A percentile compares a stretch with the other conserved stretches of the same genome.
Conservation (phyloP, 2,113 vertebrate genomes). For the Daphoenositta chrysoptera region DNA sequence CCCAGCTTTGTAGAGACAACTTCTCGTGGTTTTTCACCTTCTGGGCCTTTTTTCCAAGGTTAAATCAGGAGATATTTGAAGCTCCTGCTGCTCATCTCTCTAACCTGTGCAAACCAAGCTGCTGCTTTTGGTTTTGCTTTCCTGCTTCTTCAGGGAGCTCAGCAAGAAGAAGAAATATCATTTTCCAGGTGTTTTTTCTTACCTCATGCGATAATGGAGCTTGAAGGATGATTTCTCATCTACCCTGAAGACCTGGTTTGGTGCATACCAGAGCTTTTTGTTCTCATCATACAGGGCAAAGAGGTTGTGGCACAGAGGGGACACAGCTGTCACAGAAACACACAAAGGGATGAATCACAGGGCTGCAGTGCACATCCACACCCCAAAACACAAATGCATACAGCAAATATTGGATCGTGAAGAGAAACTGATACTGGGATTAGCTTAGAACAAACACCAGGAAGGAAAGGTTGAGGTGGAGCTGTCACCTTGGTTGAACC, state of each 20-base stretch:
- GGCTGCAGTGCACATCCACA: rapidly evolving
- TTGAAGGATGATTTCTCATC: conserved; percentile 81
- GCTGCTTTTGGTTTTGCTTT: not conserved
- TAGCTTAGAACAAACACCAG: not conserved
- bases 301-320: conserved; percentile 93
- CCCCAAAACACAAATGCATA: not conserved
- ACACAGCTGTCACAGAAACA: conserved; percentile 77
- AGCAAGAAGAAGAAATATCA: rapidly evolving
- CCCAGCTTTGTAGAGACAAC: not conserved
- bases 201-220: conserved; percentile 96
- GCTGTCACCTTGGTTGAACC: not conserved
- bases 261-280: conserved; percentile 85
- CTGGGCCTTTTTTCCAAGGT: not conserved
- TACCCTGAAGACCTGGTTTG: conserved; percentile 85
- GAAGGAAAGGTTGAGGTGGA: not conserved
- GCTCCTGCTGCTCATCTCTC: not conserved
- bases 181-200: not conserved
- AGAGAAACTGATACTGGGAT: not conserved
- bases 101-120: not conserved
- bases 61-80: not conserved
- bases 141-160: not conserved
- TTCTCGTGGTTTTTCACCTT: not conserved
- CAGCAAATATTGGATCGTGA: not conserved
- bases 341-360: not conserved
- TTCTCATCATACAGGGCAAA: conserved; percentile 88